Conservation (phyloP, 1,140 invertebrate genomes). For the Danaus melanippus region DNA sequence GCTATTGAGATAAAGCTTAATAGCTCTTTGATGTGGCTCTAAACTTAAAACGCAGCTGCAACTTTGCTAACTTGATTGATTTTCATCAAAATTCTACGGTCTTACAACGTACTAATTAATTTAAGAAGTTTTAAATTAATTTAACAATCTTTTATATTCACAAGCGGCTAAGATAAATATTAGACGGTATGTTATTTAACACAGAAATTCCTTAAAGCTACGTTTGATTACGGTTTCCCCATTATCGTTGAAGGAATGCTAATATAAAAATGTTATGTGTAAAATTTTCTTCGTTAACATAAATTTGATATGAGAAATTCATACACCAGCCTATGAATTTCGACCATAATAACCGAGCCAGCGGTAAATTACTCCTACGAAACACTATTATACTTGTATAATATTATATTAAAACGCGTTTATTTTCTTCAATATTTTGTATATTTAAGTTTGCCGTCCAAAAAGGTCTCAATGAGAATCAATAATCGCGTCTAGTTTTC, state of each 20-base stretch:
- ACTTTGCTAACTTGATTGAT: constrained; percentile 62
- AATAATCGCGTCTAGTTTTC: no score
- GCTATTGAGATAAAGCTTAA: constrained; percentile 65
- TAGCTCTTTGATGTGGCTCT: constrained; percentile 63
- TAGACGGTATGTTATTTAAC: background rate
- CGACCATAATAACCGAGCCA: no score
- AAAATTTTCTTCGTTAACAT: constrained; percentile 5
- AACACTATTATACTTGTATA: no score
- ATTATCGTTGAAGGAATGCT: constrained; percentile 1
- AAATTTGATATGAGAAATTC: background rate
- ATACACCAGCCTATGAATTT: no score
- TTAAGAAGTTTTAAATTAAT: constrained; percentile 26
- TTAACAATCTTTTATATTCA: constrained; percentile 11
- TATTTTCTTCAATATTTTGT: no score
- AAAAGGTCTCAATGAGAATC: no score
- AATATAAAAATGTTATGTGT: background rate
- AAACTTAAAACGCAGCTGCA: constrained; percentile 40
- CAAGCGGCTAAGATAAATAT: background rate
- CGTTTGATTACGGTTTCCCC: no score
- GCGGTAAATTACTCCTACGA: no score
- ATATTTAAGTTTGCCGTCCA: no score
- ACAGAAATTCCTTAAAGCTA: no score
- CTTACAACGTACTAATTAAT: constrained; percentile 32
- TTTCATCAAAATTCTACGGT: constrained; percentile 41
- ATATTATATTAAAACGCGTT: no score